Conservation (phyloP, 2,113 vertebrate species). For the Hiodon alosoides region DNA sequence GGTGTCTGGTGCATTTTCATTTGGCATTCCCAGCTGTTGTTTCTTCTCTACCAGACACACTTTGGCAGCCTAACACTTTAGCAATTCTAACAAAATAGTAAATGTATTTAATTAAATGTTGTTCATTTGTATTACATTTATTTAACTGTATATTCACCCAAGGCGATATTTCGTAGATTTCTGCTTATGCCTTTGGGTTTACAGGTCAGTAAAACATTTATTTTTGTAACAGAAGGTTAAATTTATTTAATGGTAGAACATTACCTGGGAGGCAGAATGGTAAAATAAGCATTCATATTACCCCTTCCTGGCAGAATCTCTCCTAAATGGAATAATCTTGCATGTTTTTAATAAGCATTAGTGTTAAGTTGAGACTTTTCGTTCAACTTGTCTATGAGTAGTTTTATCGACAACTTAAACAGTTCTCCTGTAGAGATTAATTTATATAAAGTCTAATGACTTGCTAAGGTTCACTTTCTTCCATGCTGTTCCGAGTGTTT, state of each 20-base stretch:
- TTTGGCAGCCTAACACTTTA: too few species aligned
- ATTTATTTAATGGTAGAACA: slow-evolving; percentile 18
- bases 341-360: slow-evolving; percentile 36
- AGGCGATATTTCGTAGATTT: not conserved
- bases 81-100: too few species aligned
- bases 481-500: too few species aligned
- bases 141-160: not conserved
- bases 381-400: slow-evolving; percentile 38
- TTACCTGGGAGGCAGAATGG: slow-evolving; percentile 32
- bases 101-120: too few species aligned
- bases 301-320: too few species aligned
- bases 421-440: too few species aligned
- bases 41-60: too few species aligned
- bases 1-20: too few species aligned
- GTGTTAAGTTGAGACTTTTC: slow-evolving; percentile 49
- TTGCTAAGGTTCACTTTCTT: too few species aligned
- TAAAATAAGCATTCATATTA: slow-evolving; percentile 44
- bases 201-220: not conserved
- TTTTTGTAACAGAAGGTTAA: slow-evolving; percentile 13
- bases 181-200: not conserved
- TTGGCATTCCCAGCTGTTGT: too few species aligned
- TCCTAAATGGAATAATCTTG: slow-evolving; percentile 20
- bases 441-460: too few species aligned
- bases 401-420: slow-evolving; percentile 2
- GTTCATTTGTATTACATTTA: not conserved